Conservation (phyloP, 2,888 invertebrate species). For the Eilema sororculum region DNA sequence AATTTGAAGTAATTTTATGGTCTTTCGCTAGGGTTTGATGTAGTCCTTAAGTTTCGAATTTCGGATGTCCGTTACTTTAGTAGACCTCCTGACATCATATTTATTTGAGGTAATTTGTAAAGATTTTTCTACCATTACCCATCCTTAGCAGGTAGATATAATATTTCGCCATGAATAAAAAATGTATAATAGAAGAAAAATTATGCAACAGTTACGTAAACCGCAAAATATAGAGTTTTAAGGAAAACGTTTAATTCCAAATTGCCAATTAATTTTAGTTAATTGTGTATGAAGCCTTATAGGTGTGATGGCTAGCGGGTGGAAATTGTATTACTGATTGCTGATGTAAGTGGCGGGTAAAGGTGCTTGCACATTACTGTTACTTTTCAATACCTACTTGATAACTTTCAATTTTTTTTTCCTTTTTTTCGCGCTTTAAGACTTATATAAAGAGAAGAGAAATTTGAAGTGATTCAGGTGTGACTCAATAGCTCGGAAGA, state of each 20-base stretch:
- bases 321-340: constrained; percentile 11
- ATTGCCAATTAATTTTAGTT: constrained; percentile 29
- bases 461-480: too few relatives aligned
- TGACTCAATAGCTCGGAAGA: too few relatives aligned
- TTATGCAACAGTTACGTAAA: constrained; percentile 4
- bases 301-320: constrained; percentile 13
- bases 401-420: too few relatives aligned
- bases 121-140: too few relatives aligned
- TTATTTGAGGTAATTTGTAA: too few relatives aligned
- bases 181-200: background rate
- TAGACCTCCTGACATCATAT: too few relatives aligned
- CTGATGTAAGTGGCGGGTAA: background rate
- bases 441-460: too few relatives aligned
- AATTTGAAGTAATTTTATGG: too few relatives aligned
- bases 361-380: background rate
- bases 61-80: too few relatives aligned
- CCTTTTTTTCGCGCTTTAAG: too few relatives aligned
- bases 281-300: constrained; percentile 23
- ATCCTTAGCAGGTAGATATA: background rate
- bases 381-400: background rate
- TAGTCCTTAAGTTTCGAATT: too few relatives aligned
- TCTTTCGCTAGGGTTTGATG: too few relatives aligned
- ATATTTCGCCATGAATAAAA: background rate
- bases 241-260: constrained; percentile 10
- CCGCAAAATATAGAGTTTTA: background rate